Conservation (phyloP, 2,888 invertebrate genomes). For the Leptopilina myrica region DNA sequence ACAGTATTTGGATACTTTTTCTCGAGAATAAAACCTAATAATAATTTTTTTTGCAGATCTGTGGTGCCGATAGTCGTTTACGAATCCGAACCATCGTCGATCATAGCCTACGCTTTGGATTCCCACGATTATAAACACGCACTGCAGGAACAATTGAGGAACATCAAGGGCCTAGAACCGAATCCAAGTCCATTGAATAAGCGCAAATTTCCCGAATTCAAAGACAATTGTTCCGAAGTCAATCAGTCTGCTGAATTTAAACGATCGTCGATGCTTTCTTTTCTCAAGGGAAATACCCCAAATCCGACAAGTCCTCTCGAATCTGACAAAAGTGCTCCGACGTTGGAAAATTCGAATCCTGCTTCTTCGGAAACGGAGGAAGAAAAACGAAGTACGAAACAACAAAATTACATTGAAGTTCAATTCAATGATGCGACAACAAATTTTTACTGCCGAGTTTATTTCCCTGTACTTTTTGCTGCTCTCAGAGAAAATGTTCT, state of each 20-base stretch:
- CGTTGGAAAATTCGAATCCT: slow-evolving; percentile 49
- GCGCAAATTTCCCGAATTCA: slow-evolving; percentile 76
- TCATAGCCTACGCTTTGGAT: slow-evolving; percentile 89
- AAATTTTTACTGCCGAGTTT: slow-evolving; percentile 93
- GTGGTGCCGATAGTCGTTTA: slow-evolving; percentile 85
- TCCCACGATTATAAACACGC: slow-evolving; percentile 84
- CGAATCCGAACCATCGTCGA: slow-evolving; percentile 89
- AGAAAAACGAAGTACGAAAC: slow-evolving; percentile 69
- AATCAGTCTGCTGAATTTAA: slow-evolving; percentile 70
- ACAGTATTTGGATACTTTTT: too few relatives aligned
- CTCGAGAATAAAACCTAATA: too few relatives aligned
- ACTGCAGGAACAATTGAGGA: slow-evolving; percentile 77
- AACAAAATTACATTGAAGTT: slow-evolving; percentile 78
- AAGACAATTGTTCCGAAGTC: slow-evolving; percentile 70
- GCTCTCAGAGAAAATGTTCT: slow-evolving; percentile 83
- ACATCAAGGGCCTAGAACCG: slow-evolving; percentile 71
- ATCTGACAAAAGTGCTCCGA: slow-evolving; percentile 63
- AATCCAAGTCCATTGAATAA: slow-evolving; percentile 78
- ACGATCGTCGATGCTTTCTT: slow-evolving; percentile 72
- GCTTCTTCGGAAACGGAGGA: slow-evolving; percentile 66
- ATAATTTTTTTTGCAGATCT: slow-evolving; percentile 61
- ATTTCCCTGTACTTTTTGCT: slow-evolving; percentile 94
- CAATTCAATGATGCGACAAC: slow-evolving; percentile 83
- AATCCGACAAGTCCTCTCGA: slow-evolving; percentile 71
- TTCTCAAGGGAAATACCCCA: slow-evolving; percentile 71